phyloP scores from a whole-genome alignment of 2,797 vertebrate species.

The Enteromius treurensis region DNA sequence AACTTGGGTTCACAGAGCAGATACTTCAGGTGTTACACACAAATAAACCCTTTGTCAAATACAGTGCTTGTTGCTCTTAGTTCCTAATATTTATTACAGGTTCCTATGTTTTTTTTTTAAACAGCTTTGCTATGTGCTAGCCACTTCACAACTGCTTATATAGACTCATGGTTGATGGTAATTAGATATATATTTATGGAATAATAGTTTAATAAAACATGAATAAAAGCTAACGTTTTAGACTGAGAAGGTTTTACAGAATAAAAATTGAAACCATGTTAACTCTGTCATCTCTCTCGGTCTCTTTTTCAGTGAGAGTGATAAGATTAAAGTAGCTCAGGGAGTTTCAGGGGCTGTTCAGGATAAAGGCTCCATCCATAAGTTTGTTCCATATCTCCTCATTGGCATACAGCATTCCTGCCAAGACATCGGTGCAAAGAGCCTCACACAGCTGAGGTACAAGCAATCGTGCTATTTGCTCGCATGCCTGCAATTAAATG shows the following conservation, averaged over 20 bases:
- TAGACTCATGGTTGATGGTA: neutral
- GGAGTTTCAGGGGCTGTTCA: slow-evolving; percentile 96
- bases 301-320: slow-evolving; percentile 83
- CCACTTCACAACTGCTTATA: neutral
- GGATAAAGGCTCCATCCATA: slow-evolving; percentile 98
- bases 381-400: slow-evolving; percentile 95
- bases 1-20: slow-evolving; percentile 95
- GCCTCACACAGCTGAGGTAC: slow-evolving; percentile 94
- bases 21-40: slow-evolving; percentile 89
- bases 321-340: slow-evolving; percentile 98
- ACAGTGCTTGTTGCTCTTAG: neutral
- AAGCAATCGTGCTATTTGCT: slow-evolving; percentile 28
- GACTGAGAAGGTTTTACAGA: neutral
- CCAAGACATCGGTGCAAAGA: slow-evolving; percentile 96
- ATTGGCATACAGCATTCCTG: slow-evolving; percentile 96
- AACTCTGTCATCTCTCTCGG: slow-evolving; percentile 20
- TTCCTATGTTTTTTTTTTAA: neutral
- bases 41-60: neutral
- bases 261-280: neutral
- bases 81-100: neutral
- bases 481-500: neutral
- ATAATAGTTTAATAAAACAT: neutral
- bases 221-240: neutral
- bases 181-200: neutral
- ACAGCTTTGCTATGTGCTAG: neutral